These are phyloP conservation scores for Lochmaea capreae DNA, from an alignment of 2,888 invertebrate genomes.

Conservation along the genomic window DNA sequence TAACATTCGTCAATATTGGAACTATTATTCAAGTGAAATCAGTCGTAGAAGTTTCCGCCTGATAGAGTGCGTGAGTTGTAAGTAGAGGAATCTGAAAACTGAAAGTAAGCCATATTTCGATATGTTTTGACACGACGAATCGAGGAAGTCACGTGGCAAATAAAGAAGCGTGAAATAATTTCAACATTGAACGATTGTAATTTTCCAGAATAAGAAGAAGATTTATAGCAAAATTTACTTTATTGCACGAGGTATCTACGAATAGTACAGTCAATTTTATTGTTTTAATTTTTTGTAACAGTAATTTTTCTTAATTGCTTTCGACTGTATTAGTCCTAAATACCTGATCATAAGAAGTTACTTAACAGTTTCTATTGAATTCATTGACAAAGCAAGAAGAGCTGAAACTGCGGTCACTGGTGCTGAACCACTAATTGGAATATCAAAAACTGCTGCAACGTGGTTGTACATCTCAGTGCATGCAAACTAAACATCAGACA, in stretches of 20 bases:
- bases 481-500: too few species aligned
- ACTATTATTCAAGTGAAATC: slow-evolving; percentile 63
- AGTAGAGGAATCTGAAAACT: slow-evolving; percentile 44
- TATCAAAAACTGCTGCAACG: too few species aligned
- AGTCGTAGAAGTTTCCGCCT: slow-evolving; percentile 62
- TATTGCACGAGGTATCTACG: neutral
- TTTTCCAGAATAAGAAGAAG: neutral
- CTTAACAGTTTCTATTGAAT: too few species aligned
- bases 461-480: too few species aligned
- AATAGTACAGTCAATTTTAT: neutral
- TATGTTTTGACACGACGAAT: slow-evolving; percentile 9
- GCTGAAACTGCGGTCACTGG: too few species aligned
- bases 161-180: slow-evolving; percentile 18
- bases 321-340: too few species aligned
- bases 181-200: neutral
- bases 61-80: slow-evolving; percentile 59
- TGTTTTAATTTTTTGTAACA: too few species aligned
- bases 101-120: slow-evolving; percentile 37
- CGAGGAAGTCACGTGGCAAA: slow-evolving; percentile 15
- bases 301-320: too few species aligned
- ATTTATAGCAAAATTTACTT: neutral
- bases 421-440: too few species aligned
- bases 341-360: too few species aligned
- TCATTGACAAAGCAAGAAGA: too few species aligned
- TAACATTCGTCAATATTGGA: slow-evolving; percentile 59